phyloP scores from a whole-genome alignment of 1,140 invertebrate genomes.

The Drosophila gunungcola region DNA sequence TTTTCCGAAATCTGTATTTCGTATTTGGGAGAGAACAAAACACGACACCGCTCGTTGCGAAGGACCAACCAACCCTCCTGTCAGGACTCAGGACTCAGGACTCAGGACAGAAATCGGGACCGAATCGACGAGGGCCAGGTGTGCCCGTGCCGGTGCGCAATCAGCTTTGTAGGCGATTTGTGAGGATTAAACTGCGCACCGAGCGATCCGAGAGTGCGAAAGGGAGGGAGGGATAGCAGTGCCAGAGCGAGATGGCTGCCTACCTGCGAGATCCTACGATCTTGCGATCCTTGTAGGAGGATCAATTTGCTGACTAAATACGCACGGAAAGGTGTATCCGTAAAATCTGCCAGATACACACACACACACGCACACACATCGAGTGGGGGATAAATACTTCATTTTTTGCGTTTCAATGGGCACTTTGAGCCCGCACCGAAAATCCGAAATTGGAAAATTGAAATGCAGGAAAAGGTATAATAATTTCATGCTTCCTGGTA shows the following conservation, averaged over 20 bases:
- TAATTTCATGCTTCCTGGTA: constrained; percentile 79
- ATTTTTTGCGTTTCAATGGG: constrained; percentile 80
- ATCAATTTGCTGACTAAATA: constrained; percentile 82
- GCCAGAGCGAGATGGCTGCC: constrained; percentile 46
- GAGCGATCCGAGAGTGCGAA: constrained; percentile 3
- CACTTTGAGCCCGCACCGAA: constrained; percentile 67
- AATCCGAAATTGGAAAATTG: constrained; percentile 74
- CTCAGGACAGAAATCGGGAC: constrained; percentile 16
- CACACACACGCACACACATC: constrained; percentile 20
- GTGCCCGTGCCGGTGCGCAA: constrained; percentile 77
- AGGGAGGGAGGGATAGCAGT: neutral
- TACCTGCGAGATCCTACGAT: constrained; percentile 49
- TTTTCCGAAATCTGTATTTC: constrained; percentile 27
- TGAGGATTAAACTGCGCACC: constrained; percentile 81
- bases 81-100: constrained; percentile 19
- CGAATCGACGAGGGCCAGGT: constrained; percentile 55
- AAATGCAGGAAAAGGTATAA: constrained; percentile 48
- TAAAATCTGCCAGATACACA: constrained; percentile 74
- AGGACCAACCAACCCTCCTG: constrained; percentile 61
- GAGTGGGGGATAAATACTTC: constrained; percentile 58
- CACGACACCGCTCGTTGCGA: constrained; percentile 43
- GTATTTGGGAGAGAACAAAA: constrained; percentile 42
- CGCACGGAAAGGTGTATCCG: constrained; percentile 76
- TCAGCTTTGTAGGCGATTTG: constrained; percentile 83
- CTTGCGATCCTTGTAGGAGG: constrained; percentile 61